Percentiles rank a stretch among this genome's conserved stretches.
Conservation (phyloP, 1,140 invertebrate species). For the Drosophila kanapiae region DNA sequence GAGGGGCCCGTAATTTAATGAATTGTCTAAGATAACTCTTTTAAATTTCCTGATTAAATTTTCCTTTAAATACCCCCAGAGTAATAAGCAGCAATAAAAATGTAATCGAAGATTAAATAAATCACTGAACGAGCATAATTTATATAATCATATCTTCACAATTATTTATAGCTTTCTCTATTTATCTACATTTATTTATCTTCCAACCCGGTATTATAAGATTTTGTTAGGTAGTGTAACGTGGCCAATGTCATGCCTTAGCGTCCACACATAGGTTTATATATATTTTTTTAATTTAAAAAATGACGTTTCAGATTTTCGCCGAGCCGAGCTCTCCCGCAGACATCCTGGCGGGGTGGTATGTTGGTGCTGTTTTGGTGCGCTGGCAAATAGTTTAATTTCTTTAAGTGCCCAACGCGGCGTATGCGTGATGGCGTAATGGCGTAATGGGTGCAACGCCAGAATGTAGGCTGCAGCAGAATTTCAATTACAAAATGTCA, state of each 20-base stretch:
- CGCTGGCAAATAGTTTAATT: slow-evolving; percentile 66
- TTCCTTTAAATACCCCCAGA: neutral
- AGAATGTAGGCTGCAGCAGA: slow-evolving; percentile 62
- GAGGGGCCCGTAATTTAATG: neutral
- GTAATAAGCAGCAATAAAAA: neutral
- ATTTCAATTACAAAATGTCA: slow-evolving; percentile 80
- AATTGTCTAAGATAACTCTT: neutral
- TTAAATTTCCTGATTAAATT: neutral
- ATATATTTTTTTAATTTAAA: slow-evolving; percentile 66
- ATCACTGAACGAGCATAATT: neutral
- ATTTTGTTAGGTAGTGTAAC: slow-evolving; percentile 52
- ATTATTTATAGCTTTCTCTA: neutral
- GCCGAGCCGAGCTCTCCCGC: neutral
- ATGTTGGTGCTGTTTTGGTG: slow-evolving; percentile 9
- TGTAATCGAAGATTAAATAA: neutral
- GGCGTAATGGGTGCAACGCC: slow-evolving; percentile 46
- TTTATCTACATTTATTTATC: too few relatives aligned
- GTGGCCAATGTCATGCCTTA: slow-evolving; percentile 61
- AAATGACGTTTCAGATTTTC: slow-evolving; percentile 56
- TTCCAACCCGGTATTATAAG: neutral
- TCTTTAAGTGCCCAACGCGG: slow-evolving; percentile 71
- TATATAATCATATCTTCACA: neutral
- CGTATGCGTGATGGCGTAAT: slow-evolving; percentile 59
- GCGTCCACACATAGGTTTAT: slow-evolving; percentile 1
- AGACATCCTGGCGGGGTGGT: slow-evolving; percentile 6